phyloP scores from a whole-genome alignment of 2,113 vertebrate species.

The Sakesphorus luctuosus region DNA sequence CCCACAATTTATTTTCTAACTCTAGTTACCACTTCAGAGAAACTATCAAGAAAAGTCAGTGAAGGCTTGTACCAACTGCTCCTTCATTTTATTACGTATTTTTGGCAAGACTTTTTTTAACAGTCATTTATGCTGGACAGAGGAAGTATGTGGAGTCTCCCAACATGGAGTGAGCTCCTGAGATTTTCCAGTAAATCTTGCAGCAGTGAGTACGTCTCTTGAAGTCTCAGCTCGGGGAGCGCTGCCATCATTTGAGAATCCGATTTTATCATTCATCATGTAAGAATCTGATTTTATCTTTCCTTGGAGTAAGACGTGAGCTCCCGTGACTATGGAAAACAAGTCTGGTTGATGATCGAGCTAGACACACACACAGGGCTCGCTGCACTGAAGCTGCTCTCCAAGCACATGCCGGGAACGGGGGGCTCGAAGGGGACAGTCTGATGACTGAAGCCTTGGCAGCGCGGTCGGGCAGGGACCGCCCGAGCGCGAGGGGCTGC shows the following conservation, averaged over 20 bases:
- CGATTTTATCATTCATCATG: not conserved
- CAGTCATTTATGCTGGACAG: not conserved
- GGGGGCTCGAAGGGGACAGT: rapidly evolving
- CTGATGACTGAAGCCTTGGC: rapidly evolving
- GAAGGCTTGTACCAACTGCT: not conserved
- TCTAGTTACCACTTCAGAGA: not conserved
- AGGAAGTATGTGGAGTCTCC: not conserved
- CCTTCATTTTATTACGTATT: not conserved
- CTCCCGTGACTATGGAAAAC: not conserved
- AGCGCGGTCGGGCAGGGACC: rapidly evolving
- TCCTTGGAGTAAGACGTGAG: not conserved
- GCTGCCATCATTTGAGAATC: not conserved
- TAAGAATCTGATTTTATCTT: not conserved
- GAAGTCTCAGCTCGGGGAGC: not conserved
- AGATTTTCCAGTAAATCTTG: not conserved
- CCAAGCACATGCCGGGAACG: rapidly evolving
- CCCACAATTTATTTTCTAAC: not conserved
- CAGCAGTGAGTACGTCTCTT: rapidly evolving
- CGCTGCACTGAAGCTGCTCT: rapidly evolving
- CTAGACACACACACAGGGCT: not conserved
- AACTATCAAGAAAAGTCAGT: not conserved
- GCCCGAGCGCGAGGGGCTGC: not conserved
- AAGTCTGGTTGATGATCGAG: not conserved
- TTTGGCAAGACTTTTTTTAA: not conserved
- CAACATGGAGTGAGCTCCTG: not conserved